Conservation (phyloP, 2,113 vertebrate species). For the Rhea americana region DNA sequence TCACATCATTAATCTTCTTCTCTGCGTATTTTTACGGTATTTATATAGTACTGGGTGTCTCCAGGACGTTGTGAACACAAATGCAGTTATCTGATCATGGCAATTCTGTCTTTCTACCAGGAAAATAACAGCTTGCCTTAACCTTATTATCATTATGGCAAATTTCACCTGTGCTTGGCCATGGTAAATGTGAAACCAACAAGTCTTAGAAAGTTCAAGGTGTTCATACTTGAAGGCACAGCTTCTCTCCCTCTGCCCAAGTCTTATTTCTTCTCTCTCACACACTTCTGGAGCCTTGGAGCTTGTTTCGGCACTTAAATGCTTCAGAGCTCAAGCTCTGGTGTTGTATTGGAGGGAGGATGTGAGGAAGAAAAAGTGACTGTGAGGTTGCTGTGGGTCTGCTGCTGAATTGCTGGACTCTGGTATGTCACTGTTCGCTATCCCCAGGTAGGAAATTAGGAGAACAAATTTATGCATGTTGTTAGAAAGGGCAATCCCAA, state of each 20-base stretch:
- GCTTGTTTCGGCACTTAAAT: background rate
- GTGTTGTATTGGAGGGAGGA: background rate
- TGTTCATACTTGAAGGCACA: background rate
- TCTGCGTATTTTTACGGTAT: background rate
- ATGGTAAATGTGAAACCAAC: background rate
- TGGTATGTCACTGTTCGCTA: background rate
- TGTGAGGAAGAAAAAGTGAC: background rate
- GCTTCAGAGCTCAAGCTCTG: background rate
- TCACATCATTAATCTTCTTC: background rate
- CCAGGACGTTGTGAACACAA: background rate
- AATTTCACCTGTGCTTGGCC: background rate
- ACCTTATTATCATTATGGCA: background rate
- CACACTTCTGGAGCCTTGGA: background rate
- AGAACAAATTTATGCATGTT: background rate
- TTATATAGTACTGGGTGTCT: background rate
- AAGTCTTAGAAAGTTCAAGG: background rate
- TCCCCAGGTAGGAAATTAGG: accelerated
- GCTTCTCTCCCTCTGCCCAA: background rate
- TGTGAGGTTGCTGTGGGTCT: background rate
- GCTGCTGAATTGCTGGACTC: background rate
- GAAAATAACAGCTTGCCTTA: background rate
- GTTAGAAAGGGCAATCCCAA: background rate
- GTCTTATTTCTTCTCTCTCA: background rate
- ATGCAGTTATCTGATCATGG: background rate
- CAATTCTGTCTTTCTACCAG: background rate